Evolutionary conservation across 2,888 invertebrate species (phyloP).

Genomic region (Bellardia pandia): DNA sequence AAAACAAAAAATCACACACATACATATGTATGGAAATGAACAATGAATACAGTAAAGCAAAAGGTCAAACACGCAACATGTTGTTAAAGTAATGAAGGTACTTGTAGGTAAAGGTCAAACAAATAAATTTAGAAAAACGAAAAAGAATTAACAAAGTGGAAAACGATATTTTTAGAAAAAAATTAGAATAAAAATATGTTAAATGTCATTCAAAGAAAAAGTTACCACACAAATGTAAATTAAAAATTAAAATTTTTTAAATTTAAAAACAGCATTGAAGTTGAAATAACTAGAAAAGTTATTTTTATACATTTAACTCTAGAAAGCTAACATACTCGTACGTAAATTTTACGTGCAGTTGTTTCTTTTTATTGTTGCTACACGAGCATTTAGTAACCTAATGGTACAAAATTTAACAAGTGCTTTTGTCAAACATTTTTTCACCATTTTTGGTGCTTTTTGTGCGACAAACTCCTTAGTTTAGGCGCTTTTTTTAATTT

Average conservation of each 20-base stretch:
- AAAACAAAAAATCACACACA: background rate
- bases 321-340: no score
- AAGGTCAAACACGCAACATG: conserved; percentile 67
- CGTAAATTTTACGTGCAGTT: no score
- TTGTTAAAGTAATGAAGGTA: background rate
- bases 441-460: no score
- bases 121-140: conserved; percentile 22
- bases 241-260: background rate
- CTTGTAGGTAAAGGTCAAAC: conserved; percentile 39
- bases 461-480: no score
- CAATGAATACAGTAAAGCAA: conserved; percentile 11
- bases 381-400: no score
- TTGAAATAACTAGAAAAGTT: no score
- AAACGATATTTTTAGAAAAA: background rate
- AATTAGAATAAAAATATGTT: background rate
- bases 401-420: no score
- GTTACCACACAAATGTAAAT: background rate
- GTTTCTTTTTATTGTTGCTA: no score
- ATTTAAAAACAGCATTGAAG: background rate
- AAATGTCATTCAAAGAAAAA: background rate
- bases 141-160: conserved; percentile 5
- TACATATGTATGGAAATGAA: background rate
- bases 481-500: no score
- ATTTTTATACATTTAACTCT: no score
- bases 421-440: no score